Percentiles rank a stretch among this genome's conserved stretches.
These are phyloP conservation scores for Zelostemma sp. DNA, from an alignment of 1,140 invertebrate species.

Conservation along the genomic window DNA sequence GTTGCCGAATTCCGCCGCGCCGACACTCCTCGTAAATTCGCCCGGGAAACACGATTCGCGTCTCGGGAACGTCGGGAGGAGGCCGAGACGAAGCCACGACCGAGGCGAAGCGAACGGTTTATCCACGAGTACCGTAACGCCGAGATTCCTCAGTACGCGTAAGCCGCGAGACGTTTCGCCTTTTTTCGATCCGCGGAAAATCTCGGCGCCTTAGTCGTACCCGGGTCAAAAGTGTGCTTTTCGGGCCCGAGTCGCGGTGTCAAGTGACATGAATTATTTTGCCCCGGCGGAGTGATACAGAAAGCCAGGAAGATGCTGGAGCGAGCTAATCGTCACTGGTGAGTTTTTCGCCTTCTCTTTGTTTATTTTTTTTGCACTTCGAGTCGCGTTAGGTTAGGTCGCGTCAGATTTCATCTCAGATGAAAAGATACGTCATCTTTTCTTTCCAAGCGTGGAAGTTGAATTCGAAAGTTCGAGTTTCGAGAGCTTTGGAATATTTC, in stretches of 20 bases:
- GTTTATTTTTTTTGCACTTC: too few relatives aligned
- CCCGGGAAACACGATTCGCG: background rate
- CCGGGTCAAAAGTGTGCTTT: background rate
- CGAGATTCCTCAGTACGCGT: background rate
- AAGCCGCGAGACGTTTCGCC: background rate
- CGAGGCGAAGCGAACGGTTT: slow-evolving; percentile 1
- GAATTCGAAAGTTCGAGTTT: too few relatives aligned
- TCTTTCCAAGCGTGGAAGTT: too few relatives aligned
- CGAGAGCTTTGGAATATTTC: too few relatives aligned
- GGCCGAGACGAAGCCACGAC: background rate
- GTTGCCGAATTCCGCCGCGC: background rate
- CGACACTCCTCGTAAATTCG: too few relatives aligned
- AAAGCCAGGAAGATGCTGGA: background rate
- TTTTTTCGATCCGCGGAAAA: background rate
- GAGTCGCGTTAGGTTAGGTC: too few relatives aligned
- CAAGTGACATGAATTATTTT: background rate
- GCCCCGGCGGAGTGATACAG: background rate
- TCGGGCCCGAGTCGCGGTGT: too few relatives aligned
- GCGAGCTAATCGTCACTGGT: too few relatives aligned
- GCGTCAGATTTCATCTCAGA: too few relatives aligned
- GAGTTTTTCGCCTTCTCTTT: too few relatives aligned
- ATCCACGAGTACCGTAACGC: slow-evolving; percentile 5
- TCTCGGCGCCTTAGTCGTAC: too few relatives aligned
- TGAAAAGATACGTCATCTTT: too few relatives aligned
- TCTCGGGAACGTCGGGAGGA: background rate